phyloP scores from a whole-genome alignment of 2,113 vertebrate species.

The Oryzias curvinotus region DNA sequence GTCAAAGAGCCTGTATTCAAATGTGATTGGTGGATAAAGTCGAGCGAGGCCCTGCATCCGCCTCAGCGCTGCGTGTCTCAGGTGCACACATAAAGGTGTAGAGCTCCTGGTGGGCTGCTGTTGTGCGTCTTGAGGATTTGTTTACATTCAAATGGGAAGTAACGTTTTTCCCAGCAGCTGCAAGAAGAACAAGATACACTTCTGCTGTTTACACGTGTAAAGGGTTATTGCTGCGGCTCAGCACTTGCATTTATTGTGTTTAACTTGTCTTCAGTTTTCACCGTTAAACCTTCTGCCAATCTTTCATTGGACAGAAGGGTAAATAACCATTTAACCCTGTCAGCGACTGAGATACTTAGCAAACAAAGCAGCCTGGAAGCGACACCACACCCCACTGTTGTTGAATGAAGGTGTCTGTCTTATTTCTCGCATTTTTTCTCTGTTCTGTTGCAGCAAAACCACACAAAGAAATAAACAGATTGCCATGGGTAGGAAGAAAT shows the following conservation, averaged over 20 bases:
- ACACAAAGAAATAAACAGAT: conserved; percentile 98
- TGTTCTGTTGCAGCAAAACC: conserved; percentile 83
- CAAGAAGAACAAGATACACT: not conserved
- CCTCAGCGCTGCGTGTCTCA: conserved; percentile 34
- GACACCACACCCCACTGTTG: conserved; percentile 15
- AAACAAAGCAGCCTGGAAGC: conserved; percentile 8
- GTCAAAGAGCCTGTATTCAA: conserved; percentile 38
- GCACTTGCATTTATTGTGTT: not conserved
- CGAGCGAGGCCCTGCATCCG: conserved; percentile 28
- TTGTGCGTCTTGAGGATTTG: conserved; percentile 15
- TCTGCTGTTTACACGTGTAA: not conserved
- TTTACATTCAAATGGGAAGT: conserved; percentile 6
- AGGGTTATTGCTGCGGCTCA: not conserved
- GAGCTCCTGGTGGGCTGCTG: conserved; percentile 12
- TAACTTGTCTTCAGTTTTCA: not conserved
- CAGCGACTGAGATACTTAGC: conserved; percentile 21
- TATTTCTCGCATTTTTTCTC: not conserved
- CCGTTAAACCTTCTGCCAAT: conserved; percentile 5
- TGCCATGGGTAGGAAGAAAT: conserved; percentile 97
- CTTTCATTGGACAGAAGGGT: conserved; percentile 1
- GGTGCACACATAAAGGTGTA: conserved; percentile 40
- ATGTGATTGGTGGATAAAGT: conserved; percentile 49
- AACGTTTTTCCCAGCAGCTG: conserved; percentile 11
- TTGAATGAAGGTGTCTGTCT: conserved; percentile 16
- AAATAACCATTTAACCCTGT: conserved; percentile 24